These are phyloP conservation scores for Oplegnathus fasciatus DNA, from an alignment of 2,113 vertebrate species.

Conservation along the genomic window DNA sequence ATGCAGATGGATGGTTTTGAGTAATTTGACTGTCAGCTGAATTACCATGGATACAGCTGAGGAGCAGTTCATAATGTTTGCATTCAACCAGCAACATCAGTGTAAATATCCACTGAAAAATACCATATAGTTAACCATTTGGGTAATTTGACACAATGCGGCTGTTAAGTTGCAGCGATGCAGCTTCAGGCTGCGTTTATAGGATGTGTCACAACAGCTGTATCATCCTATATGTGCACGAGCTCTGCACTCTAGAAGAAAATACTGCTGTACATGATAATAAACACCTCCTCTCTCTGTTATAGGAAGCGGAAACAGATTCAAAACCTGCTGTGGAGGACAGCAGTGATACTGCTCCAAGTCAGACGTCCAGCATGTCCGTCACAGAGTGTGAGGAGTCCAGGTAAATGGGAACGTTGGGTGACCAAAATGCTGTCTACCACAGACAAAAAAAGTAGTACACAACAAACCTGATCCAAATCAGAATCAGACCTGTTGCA, in stretches of 20 bases:
- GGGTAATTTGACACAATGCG: not conserved
- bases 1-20: slow-evolving; percentile 11
- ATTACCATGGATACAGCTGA: slow-evolving; percentile 3
- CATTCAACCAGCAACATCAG: not conserved
- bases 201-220: slow-evolving; percentile 8
- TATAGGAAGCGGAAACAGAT: slow-evolving; percentile 64
- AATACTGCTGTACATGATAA: not conserved
- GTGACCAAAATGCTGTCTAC: not conserved
- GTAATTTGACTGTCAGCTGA: slow-evolving; percentile 12
- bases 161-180: not conserved
- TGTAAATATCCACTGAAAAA: slow-evolving; percentile 1
- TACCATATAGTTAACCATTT: not conserved
- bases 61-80: not conserved
- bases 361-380: slow-evolving; percentile 10
- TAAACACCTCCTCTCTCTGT: slow-evolving; percentile 18
- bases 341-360: slow-evolving; percentile 14
- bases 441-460: not conserved
- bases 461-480: not conserved
- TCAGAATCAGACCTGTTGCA: not conserved
- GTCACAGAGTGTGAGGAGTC: slow-evolving; percentile 51
- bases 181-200: slow-evolving; percentile 5
- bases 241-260: not conserved
- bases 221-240: not conserved
- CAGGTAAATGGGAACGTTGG: slow-evolving; percentile 63
- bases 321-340: slow-evolving; percentile 32